Evolutionary conservation across 1,140 invertebrate genomes (phyloP).

Genomic region (Carposina sasakii): DNA sequence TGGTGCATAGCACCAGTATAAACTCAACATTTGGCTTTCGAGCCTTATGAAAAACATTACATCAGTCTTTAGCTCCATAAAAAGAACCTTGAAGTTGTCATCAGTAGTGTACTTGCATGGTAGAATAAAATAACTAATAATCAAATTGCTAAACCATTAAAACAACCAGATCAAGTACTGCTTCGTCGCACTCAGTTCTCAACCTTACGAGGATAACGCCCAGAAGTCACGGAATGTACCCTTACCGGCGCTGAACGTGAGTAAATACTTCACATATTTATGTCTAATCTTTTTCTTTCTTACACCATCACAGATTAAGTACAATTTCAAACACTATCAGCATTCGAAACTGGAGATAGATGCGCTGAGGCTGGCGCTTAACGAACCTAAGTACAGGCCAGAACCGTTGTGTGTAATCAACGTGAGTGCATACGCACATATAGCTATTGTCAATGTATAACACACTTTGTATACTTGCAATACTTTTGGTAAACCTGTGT

Average conservation of each 20-base stretch:
- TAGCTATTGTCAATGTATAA: too few relatives aligned
- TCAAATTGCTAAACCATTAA: too few relatives aligned
- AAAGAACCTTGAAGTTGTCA: too few relatives aligned
- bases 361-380: slow-evolving; percentile 69
- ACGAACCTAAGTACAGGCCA: slow-evolving; percentile 75
- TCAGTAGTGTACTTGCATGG: too few relatives aligned
- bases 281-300: slow-evolving; percentile 39
- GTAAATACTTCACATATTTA: slow-evolving; percentile 35
- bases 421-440: too few relatives aligned
- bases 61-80: too few relatives aligned
- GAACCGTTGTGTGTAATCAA: slow-evolving; percentile 77
- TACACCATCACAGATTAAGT: slow-evolving; percentile 73
- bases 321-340: slow-evolving; percentile 76
- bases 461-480: too few relatives aligned
- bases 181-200: slow-evolving; percentile 79
- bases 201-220: slow-evolving; percentile 72
- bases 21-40: too few relatives aligned
- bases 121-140: too few relatives aligned
- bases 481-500: too few relatives aligned
- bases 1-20: too few relatives aligned
- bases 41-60: too few relatives aligned
- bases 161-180: slow-evolving; percentile 76
- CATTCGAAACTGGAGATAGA: slow-evolving; percentile 71
- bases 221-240: slow-evolving; percentile 74
- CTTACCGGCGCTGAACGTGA: slow-evolving; percentile 82